Percentiles rank a stretch among this genome's conserved stretches.
phyloP scores from a whole-genome alignment of 1,140 invertebrate species.

The Chrysoperla carnea region DNA sequence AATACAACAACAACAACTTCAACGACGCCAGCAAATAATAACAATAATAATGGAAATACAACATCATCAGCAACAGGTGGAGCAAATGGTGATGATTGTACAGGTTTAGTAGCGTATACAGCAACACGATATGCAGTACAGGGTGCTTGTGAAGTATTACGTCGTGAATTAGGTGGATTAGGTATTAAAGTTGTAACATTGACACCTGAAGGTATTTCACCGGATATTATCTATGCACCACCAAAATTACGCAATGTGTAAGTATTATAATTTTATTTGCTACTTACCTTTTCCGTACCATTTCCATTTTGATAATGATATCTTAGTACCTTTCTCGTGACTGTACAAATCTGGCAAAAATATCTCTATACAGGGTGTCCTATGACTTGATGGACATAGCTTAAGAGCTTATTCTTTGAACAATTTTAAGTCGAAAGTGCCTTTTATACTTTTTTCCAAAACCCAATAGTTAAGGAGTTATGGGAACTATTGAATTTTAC shows the following conservation, averaged over 20 bases:
- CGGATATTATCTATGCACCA: conserved; percentile 36
- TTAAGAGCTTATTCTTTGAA: too few relatives aligned
- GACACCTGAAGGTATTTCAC: conserved; percentile 47
- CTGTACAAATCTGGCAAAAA: too few relatives aligned
- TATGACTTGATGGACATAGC: too few relatives aligned
- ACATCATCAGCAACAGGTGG: conserved; percentile 24
- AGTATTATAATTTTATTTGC: not conserved
- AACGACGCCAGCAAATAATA: conserved; percentile 4
- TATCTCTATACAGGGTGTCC: too few relatives aligned
- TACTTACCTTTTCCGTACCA: not conserved
- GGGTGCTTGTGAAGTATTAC: conserved; percentile 49
- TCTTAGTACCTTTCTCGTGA: too few relatives aligned
- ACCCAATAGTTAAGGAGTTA: too few relatives aligned
- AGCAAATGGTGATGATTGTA: conserved; percentile 21
- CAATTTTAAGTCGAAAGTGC: too few relatives aligned
- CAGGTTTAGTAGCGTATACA: conserved; percentile 43
- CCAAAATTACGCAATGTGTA: conserved; percentile 32
- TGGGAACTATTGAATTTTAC: too few relatives aligned
- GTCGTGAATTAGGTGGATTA: conserved; percentile 42
- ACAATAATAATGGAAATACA: conserved; percentile 9
- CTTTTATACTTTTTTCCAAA: too few relatives aligned
- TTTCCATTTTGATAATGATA: conserved; percentile 5
- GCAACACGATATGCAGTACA: conserved; percentile 50
- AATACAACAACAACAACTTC: conserved; percentile 4
- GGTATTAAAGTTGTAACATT: conserved; percentile 58